Evolutionary conservation across 2,888 invertebrate species (phyloP).

Genomic region (Phengaris alcon): DNA sequence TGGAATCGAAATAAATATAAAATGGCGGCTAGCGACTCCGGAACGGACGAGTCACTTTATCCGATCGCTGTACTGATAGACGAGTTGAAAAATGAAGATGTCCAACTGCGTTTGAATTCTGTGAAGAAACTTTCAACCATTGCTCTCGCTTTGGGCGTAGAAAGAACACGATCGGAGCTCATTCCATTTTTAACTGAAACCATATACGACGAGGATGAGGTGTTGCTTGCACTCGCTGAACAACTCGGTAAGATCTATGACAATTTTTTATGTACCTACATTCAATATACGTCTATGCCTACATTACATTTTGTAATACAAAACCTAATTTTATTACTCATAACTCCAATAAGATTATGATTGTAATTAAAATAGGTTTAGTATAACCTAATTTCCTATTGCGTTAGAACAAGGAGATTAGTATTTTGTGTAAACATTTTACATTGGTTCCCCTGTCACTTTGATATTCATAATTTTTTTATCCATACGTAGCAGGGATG

Average conservation of each 20-base stretch:
- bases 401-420: not conserved
- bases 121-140: slow-evolving; percentile 99
- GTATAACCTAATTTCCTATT: not conserved
- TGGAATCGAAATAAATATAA: slow-evolving; percentile 41
- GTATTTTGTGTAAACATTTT: not conserved
- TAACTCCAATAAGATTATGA: not conserved
- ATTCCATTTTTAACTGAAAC: slow-evolving; percentile 99
- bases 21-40: slow-evolving; percentile 83
- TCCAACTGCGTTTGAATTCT: slow-evolving; percentile 97
- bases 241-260: slow-evolving; percentile 88
- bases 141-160: slow-evolving; percentile 98
- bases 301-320: not conserved
- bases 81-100: slow-evolving; percentile 99
- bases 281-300: not conserved
- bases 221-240: slow-evolving; percentile 97
- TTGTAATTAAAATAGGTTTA: not conserved
- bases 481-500: no score
- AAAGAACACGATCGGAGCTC: slow-evolving; percentile 94
- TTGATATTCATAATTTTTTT: no score
- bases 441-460: not conserved
- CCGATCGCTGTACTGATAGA: slow-evolving; percentile 99
- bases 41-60: slow-evolving; percentile 97
- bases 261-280: slow-evolving; percentile 23
- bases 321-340: not conserved
- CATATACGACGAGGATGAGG: slow-evolving; percentile 99